A percentile compares a stretch with the other conserved stretches of the same genome.
Conservation (phyloP, 2,888 invertebrate genomes). For the Capitulum mitella region DNA sequence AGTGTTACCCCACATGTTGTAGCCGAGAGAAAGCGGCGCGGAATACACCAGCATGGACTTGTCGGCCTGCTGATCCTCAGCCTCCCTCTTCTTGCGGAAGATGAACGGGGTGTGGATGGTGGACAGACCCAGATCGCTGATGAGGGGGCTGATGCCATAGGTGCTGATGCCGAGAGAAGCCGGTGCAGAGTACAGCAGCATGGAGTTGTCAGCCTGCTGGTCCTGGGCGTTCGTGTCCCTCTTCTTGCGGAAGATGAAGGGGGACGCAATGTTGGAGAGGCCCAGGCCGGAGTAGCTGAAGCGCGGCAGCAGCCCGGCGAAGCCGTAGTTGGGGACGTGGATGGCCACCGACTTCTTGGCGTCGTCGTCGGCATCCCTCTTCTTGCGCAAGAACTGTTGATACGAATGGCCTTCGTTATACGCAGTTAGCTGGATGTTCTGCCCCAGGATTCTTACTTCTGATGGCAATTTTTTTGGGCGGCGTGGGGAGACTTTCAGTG, state of each 20-base stretch:
- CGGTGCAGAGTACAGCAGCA: not conserved
- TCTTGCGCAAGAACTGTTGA: too few relatives aligned
- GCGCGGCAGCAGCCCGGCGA: too few relatives aligned
- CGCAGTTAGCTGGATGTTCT: too few relatives aligned
- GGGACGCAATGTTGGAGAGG: not conserved
- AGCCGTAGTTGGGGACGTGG: too few relatives aligned
- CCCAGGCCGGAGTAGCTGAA: not conserved
- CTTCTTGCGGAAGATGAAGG: constrained; percentile 9
- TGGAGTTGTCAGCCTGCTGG: not conserved
- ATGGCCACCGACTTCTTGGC: too few relatives aligned
- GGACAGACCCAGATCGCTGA: too few relatives aligned
- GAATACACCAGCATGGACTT: not conserved
- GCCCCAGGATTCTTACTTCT: too few relatives aligned
- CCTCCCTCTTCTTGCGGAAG: not conserved
- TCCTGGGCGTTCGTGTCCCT: not conserved
- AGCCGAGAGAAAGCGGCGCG: not conserved
- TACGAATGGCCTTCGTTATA: too few relatives aligned
- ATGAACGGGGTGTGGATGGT: not conserved
- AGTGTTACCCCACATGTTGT: not conserved
- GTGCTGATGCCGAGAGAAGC: not conserved
- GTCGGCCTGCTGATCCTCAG: not conserved
- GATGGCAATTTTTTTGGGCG: too few relatives aligned
- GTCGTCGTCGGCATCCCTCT: too few relatives aligned
- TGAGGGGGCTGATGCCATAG: too few relatives aligned
- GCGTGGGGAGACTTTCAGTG: too few relatives aligned